Base-by-base conservation (phyloP, 2,113 vertebrate genomes). In the Cyrtonyx montezumae region DNA sequence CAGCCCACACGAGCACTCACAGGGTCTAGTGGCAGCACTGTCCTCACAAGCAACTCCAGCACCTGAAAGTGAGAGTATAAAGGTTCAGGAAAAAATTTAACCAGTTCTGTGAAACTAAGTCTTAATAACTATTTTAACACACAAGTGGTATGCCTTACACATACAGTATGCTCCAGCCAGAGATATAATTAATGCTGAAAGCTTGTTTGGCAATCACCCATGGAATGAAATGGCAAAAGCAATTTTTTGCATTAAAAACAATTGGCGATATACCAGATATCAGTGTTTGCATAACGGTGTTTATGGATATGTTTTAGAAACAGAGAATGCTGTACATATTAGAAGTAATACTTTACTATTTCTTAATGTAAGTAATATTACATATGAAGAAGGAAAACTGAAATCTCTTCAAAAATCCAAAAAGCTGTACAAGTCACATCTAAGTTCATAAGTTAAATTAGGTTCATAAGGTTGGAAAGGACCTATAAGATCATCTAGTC, bases 1-100 rank as follows among this genome's bases (percentile, higher is more conserved):
- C 15, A 2, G 37, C 25, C 61, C 37, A 63, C 17, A 23, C 22
- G 8, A 37, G 16, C 9, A 5, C 37, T 48, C 26, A 21, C 79
- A 88, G 83, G 66, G 49, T 23, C 0, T 0, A 20, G 36, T 20
- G 73, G 36, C 28, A 81, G 34, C 2, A 5, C 7, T 6, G 58
- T 61, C 89, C 87, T 88, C 56, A 95, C n/a, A 13, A 55, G 49
- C 74, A 58, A 83, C 53, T 51, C 95, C 88, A 92, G 55, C 3
- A 1, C 66, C 97, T 98, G 91, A 84, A 96, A 96, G 95, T 90
- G 15, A 93, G 90, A 97, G 88, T 65, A 74, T 17, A 53, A 90
- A 62, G 1, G 48, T 71, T 96, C 48, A 91, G 87, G 83, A 69
- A 42, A 85, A 84, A 91, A 59, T 49, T 84, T 30, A 40, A 83